Conservation (phyloP, 2,113 vertebrate genomes). For the Elachura formosa region DNA sequence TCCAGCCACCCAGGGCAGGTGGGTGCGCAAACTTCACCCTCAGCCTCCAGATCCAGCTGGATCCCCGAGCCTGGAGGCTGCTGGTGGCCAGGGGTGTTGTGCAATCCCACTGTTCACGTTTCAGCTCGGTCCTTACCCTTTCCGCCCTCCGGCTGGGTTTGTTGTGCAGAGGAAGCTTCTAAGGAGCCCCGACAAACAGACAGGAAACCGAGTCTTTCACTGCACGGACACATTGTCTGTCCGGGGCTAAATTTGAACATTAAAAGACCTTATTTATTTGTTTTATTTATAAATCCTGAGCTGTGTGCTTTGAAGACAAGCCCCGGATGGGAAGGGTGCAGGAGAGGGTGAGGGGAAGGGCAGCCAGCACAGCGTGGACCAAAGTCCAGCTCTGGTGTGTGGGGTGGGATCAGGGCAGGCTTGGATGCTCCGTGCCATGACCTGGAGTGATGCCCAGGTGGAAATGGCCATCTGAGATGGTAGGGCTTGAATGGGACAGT, state of each 20-base stretch:
- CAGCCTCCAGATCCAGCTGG: neutral
- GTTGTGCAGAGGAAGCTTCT: slow-evolving; percentile 66
- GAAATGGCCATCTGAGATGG: neutral
- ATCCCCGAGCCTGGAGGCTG: neutral
- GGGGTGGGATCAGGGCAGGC: neutral
- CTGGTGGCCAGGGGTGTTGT: neutral
- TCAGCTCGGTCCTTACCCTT: slow-evolving; percentile 62
- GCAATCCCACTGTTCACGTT: slow-evolving; percentile 16
- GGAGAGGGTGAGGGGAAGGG: slow-evolving; percentile 13
- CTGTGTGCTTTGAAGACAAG: neutral
- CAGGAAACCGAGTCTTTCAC: slow-evolving; percentile 70
- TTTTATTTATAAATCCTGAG: slow-evolving; percentile 59
- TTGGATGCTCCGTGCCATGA: fast-evolving
- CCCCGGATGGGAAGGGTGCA: neutral
- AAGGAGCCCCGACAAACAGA: slow-evolving; percentile 67
- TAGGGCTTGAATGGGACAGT: neutral
- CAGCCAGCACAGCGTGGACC: fast-evolving
- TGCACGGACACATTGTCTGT: slow-evolving; percentile 33
- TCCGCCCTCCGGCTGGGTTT: slow-evolving; percentile 38
- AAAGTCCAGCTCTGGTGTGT: fast-evolving
- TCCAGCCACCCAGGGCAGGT: fast-evolving
- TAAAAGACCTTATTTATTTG: slow-evolving; percentile 33
- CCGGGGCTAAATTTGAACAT: slow-evolving; percentile 66
- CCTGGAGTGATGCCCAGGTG: neutral
- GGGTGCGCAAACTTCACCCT: neutral